Evolutionary conservation across 1,140 invertebrate species (phyloP).

Genomic region (Brachionus paranguensis): DNA sequence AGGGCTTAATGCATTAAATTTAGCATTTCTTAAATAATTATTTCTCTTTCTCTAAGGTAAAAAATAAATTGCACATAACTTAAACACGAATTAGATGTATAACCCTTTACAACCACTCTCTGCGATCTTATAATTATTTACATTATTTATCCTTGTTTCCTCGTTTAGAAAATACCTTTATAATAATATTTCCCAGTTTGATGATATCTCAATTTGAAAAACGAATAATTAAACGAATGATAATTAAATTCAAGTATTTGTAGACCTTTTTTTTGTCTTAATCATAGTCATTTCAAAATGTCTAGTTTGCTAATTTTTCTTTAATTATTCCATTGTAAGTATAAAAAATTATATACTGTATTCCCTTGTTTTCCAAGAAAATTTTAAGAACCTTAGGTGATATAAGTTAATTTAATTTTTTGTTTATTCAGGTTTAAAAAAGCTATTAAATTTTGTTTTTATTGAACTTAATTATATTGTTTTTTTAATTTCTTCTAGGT

Average conservation of each 20-base stretch:
- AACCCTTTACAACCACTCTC: background rate
- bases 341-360: no score
- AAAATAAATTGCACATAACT: background rate
- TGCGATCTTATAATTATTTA: background rate
- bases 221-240: background rate
- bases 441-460: no score
- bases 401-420: no score
- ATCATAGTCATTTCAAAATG: background rate
- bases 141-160: slow-evolving; percentile 23
- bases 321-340: no score
- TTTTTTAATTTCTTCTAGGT: no score
- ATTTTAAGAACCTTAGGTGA: no score
- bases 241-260: background rate
- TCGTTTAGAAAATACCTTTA: background rate
- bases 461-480: no score
- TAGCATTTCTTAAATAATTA: background rate
- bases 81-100: background rate
- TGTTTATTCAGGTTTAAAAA: no score
- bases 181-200: background rate
- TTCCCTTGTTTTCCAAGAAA: no score
- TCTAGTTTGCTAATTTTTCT: background rate
- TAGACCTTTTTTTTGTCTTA: background rate
- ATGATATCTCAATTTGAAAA: background rate
- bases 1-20: background rate
- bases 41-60: background rate